Conservation (phyloP, 1,140 invertebrate genomes). For the Hyphantria cunea region DNA sequence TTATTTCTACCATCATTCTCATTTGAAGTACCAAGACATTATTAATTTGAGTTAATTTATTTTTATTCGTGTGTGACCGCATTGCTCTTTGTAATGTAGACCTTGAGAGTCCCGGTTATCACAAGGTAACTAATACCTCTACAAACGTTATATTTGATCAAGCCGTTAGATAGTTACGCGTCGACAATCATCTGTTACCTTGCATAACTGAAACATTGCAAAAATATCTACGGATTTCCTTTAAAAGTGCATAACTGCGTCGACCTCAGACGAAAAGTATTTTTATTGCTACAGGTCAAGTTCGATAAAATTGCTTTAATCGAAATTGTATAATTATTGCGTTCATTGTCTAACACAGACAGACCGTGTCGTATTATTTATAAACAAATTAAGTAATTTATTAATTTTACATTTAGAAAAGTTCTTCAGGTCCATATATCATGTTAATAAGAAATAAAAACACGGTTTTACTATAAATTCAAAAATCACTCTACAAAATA, state of each 20-base stretch:
- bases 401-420: no score
- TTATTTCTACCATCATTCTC: no score
- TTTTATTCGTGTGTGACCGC: no score
- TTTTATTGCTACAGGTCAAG: slow-evolving; percentile 20
- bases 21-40: no score
- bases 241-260: neutral
- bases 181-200: slow-evolving; percentile 18
- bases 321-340: slow-evolving; percentile 7
- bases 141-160: slow-evolving; percentile 18
- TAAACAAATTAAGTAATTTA: no score
- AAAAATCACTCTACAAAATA: neutral
- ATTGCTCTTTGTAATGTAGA: slow-evolving; percentile 1
- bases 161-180: slow-evolving; percentile 7
- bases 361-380: neutral
- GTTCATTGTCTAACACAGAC: neutral
- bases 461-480: no score
- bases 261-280: slow-evolving; percentile 8
- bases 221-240: slow-evolving; percentile 21
- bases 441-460: no score
- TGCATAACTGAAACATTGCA: slow-evolving; percentile 9
- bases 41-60: no score
- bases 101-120: slow-evolving; percentile 17
- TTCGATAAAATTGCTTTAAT: slow-evolving; percentile 4
- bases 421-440: no score
- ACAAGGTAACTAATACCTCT: slow-evolving; percentile 7